Conservation (phyloP, 2,113 vertebrate species). For the Dicentrarchus labrax region DNA sequence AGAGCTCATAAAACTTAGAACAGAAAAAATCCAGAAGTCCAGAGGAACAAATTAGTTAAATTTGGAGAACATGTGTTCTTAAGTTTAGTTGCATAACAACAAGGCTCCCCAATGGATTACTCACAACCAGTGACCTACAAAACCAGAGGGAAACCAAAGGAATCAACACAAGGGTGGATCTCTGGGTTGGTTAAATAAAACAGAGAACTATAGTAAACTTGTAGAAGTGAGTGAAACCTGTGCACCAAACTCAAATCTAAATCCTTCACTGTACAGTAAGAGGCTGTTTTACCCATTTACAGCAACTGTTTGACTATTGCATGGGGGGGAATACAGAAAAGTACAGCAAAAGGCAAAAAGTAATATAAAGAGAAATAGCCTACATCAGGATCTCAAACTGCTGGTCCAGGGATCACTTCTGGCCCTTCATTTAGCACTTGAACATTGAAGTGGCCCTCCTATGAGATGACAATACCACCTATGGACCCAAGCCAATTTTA, state of each 20-base stretch:
- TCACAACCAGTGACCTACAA: slow-evolving; percentile 37
- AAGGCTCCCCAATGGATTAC: slow-evolving; percentile 11
- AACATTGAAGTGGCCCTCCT: too few relatives aligned
- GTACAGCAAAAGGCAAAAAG: background rate
- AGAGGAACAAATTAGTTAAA: slow-evolving; percentile 1
- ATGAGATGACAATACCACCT: too few relatives aligned
- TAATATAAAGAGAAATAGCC: background rate
- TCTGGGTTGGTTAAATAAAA: background rate
- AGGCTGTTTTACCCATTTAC: too few relatives aligned
- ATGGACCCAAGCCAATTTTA: too few relatives aligned
- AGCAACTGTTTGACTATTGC: background rate
- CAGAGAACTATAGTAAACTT: background rate
- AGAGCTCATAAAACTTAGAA: slow-evolving; percentile 2
- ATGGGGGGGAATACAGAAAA: too few relatives aligned
- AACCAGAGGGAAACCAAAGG: slow-evolving; percentile 2
- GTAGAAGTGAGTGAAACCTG: background rate
- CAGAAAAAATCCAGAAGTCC: slow-evolving; percentile 6
- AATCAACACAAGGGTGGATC: background rate
- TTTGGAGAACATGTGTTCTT: slow-evolving; percentile 1
- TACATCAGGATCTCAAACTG: too few relatives aligned
- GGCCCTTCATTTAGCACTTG: too few relatives aligned
- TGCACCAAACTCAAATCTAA: background rate
- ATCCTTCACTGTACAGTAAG: too few relatives aligned
- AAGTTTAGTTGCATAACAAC: slow-evolving; percentile 28
- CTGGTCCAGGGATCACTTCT: too few relatives aligned